Evolutionary conservation across 2,888 invertebrate genomes (phyloP), one percentile per base, ranked within the genome.

Genomic region (Agonopterix subpropinquella): DNA sequence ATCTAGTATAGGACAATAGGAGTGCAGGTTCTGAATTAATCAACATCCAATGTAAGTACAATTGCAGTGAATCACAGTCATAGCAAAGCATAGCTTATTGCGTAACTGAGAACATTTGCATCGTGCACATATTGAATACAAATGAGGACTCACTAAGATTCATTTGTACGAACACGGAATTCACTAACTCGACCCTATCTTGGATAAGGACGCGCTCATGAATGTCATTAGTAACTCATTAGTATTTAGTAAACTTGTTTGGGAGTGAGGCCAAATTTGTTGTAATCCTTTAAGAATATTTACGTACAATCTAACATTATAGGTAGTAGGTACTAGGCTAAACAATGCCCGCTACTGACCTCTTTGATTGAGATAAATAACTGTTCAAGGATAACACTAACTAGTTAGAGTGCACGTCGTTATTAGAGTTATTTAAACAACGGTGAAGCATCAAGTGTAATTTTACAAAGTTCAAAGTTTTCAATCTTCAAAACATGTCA

Each of bases 1-100:
- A 28, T 28, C 5, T 28, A 36, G 44, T 43, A 35, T 46, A 46
- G 49, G 43, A 52, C 51, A 52, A 52, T 48, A 47, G 46, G 15
- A 39, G 15, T 44, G 36, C 44, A 48, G 47, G 48, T 44, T 41
- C 41, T 46, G 44, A 37, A 28, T 28, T 45, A 43, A 48, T 51
- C 47, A 51, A 51, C 53, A 62, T 61, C 59, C 56, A 61, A 62
- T 64, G 55, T n/a, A n/a, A n/a, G n/a, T 58, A 56, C 53, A 58
- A 57, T 58, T 56, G 59, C 57, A 61, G 64, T 66, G 67, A 62
- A 61, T 65, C 65, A 66, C 61, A 61, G 58, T 49, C 52, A 57
- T 53, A 54, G 39, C 10, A n/a, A 39, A 9, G 9, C 39, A 9
- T 42, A 11, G 53, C 51, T 58, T 62, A 49, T 70, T 67, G 66